phyloP scores from a whole-genome alignment of 2,797 vertebrate genomes.

The Semotilus atromaculatus region DNA sequence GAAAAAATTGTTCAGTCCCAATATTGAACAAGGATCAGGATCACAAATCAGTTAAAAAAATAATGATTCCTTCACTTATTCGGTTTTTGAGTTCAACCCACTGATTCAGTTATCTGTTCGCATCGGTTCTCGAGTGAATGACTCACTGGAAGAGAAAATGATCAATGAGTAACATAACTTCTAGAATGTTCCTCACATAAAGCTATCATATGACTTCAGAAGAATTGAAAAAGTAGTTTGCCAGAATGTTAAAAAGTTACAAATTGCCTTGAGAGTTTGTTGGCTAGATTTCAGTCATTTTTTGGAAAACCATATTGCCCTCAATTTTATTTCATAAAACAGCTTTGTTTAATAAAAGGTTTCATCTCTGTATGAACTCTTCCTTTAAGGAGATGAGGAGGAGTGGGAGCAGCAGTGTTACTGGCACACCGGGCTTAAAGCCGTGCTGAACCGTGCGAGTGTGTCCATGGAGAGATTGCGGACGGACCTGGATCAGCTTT shows the following conservation, averaged over 20 bases:
- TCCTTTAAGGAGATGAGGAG: constrained; percentile 76
- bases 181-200: not conserved
- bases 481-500: constrained; percentile 70
- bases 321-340: not conserved
- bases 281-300: not conserved
- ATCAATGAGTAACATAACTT: not conserved
- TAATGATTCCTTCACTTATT: not conserved
- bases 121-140: not conserved
- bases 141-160: not conserved
- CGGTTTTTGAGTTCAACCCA: not conserved
- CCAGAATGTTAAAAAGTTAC: not conserved
- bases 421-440: constrained; percentile 74
- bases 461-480: constrained; percentile 77
- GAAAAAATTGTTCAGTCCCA: not conserved
- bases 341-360: constrained; percentile 1
- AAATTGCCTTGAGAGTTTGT: not conserved
- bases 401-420: constrained; percentile 82
- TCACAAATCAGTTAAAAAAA: not conserved
- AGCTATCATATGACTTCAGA: not conserved
- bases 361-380: constrained; percentile 38
- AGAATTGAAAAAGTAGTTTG: not conserved
- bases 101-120: not conserved
- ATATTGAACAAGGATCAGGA: not conserved
- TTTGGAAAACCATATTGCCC: not conserved
- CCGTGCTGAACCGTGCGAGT: constrained; percentile 76